Evolutionary conservation across 2,113 vertebrate genomes (phyloP).

Genomic region (Laticauda colubrina): DNA sequence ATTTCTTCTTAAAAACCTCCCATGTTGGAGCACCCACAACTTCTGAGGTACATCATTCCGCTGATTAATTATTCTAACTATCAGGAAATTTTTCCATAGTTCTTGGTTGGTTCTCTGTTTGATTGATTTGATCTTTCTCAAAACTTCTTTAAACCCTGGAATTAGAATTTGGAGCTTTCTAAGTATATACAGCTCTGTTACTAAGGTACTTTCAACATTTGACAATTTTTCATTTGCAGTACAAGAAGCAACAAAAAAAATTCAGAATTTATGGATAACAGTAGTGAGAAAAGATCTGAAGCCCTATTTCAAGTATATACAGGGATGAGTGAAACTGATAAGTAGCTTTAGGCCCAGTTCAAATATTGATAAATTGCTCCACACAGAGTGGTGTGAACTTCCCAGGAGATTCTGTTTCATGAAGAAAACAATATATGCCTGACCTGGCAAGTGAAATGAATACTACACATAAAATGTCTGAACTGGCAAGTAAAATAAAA

Average conservation of each 20-base stretch:
- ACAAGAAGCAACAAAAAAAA: neutral
- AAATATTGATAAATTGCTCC: conserved; percentile 1
- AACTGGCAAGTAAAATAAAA: neutral
- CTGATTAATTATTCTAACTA: neutral
- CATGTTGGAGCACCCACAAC: neutral
- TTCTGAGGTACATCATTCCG: neutral
- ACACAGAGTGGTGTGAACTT: neutral
- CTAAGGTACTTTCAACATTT: neutral
- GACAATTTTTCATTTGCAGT: neutral
- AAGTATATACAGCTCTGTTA: neutral
- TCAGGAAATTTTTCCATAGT: neutral
- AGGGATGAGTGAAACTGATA: conserved; percentile 1
- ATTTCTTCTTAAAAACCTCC: neutral
- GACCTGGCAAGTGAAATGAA: neutral
- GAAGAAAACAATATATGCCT: neutral
- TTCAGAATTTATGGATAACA: neutral
- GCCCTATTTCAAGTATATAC: neutral
- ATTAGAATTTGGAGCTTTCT: neutral
- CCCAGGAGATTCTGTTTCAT: neutral
- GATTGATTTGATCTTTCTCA: neutral
- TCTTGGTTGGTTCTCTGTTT: neutral
- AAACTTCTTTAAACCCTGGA: neutral
- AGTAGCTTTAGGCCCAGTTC: neutral
- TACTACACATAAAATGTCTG: neutral
- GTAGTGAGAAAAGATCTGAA: neutral